Base-by-base conservation (phyloP, 2,113 vertebrate species). In the Gracilinanus agilis region DNA sequence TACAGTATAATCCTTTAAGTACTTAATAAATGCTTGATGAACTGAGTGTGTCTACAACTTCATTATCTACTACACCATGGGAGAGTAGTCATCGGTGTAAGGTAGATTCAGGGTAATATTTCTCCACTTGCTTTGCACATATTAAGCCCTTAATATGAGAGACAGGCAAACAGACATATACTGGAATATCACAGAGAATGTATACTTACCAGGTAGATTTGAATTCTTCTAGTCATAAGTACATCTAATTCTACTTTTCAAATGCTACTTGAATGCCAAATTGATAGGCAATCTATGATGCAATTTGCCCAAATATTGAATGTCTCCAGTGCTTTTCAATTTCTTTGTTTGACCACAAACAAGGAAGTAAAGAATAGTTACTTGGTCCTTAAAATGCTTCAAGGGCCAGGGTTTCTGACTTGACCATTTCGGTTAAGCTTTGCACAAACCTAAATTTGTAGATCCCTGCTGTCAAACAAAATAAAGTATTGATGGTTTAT, bases 291-390 rank as follows among this genome's bases (percentile, higher is more conserved):
- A n/a, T n/a, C 34, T n/a, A 1, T 75, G 61, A 75, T 75, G 34
- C 27, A n/a, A 13, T 19, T n/a, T n/a, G 34, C 34, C 13, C 61
- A 75, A 4, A 75, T 75, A 19, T 6, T 19, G 16, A 75, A 75
- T n/a, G 83, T 53, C 27, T 53, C 88, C 61, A 67, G 53, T 2
- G 12, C n/a, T 89, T 67, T 44, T 67, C 3, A 92, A 53, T n/a
- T 53, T 94, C 94, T 95, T 92, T 54, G 90, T 88, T 90, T 53
- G 44, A 90, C 75, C 25, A 44, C 21, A 75, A 96, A 94, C 54
- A 40, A 93, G 19, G 67, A 40, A 54, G 55, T 89, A 93, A 44
- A 94, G 27, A 92, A 55, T 10, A 13, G 49, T 91, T 92, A 40
- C 44, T 58, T 53, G 93, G 56, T 90, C 53, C 12, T 92, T 90